Evolutionary conservation across 2,113 vertebrate genomes (phyloP).

Genomic region (Elanus axillaris): DNA sequence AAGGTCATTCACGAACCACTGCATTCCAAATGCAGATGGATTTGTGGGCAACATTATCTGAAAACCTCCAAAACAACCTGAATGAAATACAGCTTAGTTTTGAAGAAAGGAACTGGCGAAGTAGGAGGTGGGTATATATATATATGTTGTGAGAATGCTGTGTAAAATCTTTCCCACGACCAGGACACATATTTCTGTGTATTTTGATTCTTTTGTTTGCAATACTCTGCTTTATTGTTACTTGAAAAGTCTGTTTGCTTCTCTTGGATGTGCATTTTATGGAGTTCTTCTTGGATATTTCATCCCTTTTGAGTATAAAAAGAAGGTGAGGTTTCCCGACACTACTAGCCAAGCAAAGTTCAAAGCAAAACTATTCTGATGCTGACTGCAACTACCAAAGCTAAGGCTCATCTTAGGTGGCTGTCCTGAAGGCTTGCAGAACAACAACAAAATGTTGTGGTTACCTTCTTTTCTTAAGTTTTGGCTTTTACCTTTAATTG

Average conservation of each 20-base stretch:
- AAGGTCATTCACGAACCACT: neutral
- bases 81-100: slow-evolving; percentile 38
- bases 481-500: neutral
- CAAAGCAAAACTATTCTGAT: neutral
- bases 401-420: neutral
- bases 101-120: neutral
- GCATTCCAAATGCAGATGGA: neutral
- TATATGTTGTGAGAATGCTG: neutral
- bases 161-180: slow-evolving; percentile 25
- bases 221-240: slow-evolving; percentile 5
- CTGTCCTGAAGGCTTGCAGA: neutral
- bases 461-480: neutral
- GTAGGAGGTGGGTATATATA: neutral
- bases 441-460: neutral
- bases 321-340: neutral
- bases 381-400: neutral
- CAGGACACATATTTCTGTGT: neutral
- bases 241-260: slow-evolving; percentile 6
- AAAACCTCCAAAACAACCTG: slow-evolving; percentile 1
- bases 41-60: slow-evolving; percentile 8
- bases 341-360: neutral
- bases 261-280: slow-evolving; percentile 8
- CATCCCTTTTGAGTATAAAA: neutral
- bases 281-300: neutral
- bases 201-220: slow-evolving; percentile 13